Conservation (phyloP, 2,888 invertebrate species). For the Stenodema calcarata region DNA sequence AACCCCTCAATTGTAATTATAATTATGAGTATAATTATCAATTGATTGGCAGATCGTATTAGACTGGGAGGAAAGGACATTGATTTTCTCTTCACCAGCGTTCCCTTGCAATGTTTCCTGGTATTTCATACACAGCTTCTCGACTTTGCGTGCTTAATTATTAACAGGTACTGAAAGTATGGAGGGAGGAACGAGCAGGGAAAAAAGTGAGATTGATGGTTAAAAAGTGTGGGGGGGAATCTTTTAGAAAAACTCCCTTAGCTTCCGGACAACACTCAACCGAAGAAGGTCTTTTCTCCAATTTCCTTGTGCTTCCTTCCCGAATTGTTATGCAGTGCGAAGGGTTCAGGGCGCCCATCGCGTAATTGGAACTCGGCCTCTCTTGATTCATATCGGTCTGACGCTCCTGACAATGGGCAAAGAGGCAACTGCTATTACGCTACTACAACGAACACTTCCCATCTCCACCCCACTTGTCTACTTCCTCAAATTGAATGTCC, state of each 20-base stretch:
- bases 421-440: constrained; percentile 32
- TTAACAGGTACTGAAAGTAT: neutral
- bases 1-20: no score
- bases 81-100: neutral
- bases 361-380: constrained; percentile 39
- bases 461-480: neutral
- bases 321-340: constrained; percentile 24
- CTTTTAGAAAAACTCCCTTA: neutral
- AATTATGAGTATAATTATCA: no score
- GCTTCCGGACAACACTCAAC: neutral
- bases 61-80: no score
- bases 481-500: constrained; percentile 43
- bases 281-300: neutral
- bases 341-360: constrained; percentile 11
- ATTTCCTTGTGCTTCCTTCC: constrained; percentile 1
- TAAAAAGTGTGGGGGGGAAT: neutral
- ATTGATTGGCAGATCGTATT: no score
- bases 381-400: constrained; percentile 41
- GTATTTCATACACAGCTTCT: neutral
- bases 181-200: neutral
- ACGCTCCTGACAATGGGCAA: constrained; percentile 25
- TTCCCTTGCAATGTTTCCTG: neutral
- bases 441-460: constrained; percentile 15
- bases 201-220: neutral
- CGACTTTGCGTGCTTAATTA: neutral